These are phyloP conservation scores for Synanthedon andrenaeformis DNA, from an alignment of 2,888 invertebrate species.

Conservation along the genomic window DNA sequence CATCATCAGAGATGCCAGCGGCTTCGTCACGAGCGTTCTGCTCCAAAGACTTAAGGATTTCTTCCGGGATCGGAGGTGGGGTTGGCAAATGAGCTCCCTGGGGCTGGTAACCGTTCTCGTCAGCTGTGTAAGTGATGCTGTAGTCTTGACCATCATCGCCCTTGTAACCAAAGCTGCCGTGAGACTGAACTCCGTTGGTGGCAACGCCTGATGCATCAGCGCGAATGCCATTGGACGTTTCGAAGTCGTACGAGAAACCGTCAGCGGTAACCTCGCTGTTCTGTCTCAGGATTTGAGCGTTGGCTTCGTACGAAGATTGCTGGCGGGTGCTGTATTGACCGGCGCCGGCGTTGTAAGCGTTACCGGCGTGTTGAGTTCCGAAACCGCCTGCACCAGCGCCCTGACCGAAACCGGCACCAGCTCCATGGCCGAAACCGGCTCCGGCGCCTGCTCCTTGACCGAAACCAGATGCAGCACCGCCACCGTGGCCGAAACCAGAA, in stretches of 20 bases:
- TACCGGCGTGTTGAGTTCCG: slow-evolving; percentile 22
- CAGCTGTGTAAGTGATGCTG: slow-evolving; percentile 62
- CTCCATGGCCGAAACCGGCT: slow-evolving; percentile 8
- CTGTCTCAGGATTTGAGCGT: slow-evolving; percentile 47
- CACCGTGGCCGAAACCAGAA: slow-evolving; percentile 11
- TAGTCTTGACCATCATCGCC: slow-evolving; percentile 65
- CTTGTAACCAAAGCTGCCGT: slow-evolving; percentile 61
- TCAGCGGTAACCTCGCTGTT: slow-evolving; percentile 61
- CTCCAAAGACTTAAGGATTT: slow-evolving; percentile 56
- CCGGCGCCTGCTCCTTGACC: slow-evolving; percentile 9
- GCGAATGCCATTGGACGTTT: slow-evolving; percentile 61
- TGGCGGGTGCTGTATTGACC: slow-evolving; percentile 21
- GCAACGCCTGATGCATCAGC: slow-evolving; percentile 60
- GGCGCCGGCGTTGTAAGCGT: slow-evolving; percentile 27
- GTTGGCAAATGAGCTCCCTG: slow-evolving; percentile 61
- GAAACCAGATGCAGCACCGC: slow-evolving; percentile 10
- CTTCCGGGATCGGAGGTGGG: slow-evolving; percentile 62
- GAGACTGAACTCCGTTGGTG: slow-evolving; percentile 60
- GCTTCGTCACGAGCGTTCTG: slow-evolving; percentile 65
- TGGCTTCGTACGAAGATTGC: slow-evolving; percentile 38
- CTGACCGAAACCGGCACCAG: slow-evolving; percentile 12
- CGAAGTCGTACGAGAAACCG: slow-evolving; percentile 58
- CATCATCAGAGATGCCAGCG: slow-evolving; percentile 61
- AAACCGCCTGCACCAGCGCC: slow-evolving; percentile 14
- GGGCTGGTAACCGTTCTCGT: slow-evolving; percentile 61